Percentiles rank a stretch among this genome's conserved stretches.
phyloP scores from a whole-genome alignment of 2,888 invertebrate species.

The Mythimna impura region DNA sequence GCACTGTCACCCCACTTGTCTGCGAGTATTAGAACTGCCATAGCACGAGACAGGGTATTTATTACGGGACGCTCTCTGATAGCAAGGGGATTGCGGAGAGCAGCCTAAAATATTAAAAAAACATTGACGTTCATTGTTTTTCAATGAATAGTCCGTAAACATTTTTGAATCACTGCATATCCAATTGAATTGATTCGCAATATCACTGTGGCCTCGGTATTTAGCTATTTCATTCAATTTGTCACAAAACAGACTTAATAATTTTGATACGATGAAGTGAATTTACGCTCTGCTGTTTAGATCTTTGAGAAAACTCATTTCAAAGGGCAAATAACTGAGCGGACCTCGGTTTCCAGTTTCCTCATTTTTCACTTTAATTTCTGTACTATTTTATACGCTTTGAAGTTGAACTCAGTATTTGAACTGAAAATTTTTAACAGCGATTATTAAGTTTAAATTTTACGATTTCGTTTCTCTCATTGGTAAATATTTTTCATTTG shows the following conservation, averaged over 20 bases:
- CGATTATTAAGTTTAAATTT: slow-evolving; percentile 7
- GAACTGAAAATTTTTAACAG: too few species aligned
- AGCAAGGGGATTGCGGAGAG: slow-evolving; percentile 23
- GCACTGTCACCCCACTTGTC: slow-evolving; percentile 71
- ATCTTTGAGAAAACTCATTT: slow-evolving; percentile 59
- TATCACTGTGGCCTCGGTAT: not conserved
- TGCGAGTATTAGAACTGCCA: slow-evolving; percentile 60
- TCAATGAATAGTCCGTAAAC: slow-evolving; percentile 26
- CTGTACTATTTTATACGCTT: slow-evolving; percentile 18
- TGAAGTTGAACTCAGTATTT: slow-evolving; percentile 9
- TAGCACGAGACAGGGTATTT: slow-evolving; percentile 61
- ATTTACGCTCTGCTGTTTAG: slow-evolving; percentile 47
- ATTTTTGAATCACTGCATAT: slow-evolving; percentile 18
- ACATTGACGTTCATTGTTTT: slow-evolving; percentile 36
- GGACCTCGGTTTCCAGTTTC: slow-evolving; percentile 33
- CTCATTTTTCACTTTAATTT: slow-evolving; percentile 44
- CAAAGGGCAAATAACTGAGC: slow-evolving; percentile 48
- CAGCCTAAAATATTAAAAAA: slow-evolving; percentile 41
- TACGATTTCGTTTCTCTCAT: not conserved
- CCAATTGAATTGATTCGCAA: slow-evolving; percentile 2
- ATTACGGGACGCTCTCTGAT: slow-evolving; percentile 54
- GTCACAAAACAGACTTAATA: slow-evolving; percentile 15
- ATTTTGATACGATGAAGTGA: slow-evolving; percentile 39
- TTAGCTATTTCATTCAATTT: slow-evolving; percentile 19
- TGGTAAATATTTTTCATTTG: slow-evolving; percentile 5